Evolutionary conservation across 2,113 vertebrate species (phyloP), one percentile per base, ranked within the genome.

Genomic region (Notechis scutatus): DNA sequence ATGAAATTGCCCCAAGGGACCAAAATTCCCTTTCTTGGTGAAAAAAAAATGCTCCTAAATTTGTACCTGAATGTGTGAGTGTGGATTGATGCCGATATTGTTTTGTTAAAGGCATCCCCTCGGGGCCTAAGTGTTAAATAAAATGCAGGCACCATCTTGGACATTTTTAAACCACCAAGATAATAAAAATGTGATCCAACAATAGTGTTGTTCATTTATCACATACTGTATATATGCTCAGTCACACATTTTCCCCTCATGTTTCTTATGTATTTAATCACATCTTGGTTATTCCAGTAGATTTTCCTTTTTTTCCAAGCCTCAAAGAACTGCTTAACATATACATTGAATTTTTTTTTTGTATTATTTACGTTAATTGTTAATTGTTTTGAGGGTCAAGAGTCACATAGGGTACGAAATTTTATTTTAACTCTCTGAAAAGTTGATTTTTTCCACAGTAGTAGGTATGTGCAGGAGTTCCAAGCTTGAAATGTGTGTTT

Each of bases 121-220:
- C 69, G 3, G 23, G 34, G 74, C 92, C 69, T 93, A n/a, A 61
- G 20, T 93, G 47, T 8, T 90, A 56, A 93, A 90, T 93, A 93
- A 93, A 93, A 24, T 42, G 9, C 23, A 61, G 42, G 26, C 57
- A 47, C 21, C 26, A 64, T n/a, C 61, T 64, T 64, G 12, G 61
- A 85, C 15, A 34, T 11, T 50, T 81, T 57, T 23, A 21, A 34
- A 74, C n/a, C 69, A 34, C 11, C 2, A 56, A 0, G 29, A n/a
- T 29, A 4, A 14, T 39, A 23, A 42, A 12, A 69, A 81, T 23
- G 8, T 12, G 56, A 86, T 24, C 26, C 29, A 47, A 45, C 15
- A 12, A 59, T 89, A 4, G n/a, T 64, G 20, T 2, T 87, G 7
- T 92, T 88, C 15, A 7, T 5, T 42, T 47, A 88, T n/a, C 34